Evolutionary conservation across 2,797 vertebrate species (phyloP), one percentile per base, ranked within the genome.

Genomic region (Enteromius viviparus): DNA sequence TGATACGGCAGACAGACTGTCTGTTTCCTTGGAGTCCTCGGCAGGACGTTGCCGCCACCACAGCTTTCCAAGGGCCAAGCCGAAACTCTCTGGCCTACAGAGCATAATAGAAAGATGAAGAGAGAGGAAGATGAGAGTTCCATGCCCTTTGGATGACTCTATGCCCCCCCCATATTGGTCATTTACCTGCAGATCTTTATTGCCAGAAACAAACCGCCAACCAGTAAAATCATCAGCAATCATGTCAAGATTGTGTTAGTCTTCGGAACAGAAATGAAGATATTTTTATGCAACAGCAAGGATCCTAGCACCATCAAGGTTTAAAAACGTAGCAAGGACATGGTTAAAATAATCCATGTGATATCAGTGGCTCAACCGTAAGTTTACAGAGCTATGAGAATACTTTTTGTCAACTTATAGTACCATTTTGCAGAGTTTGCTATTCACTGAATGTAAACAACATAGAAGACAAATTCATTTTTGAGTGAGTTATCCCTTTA

Each of bases 1-100:
- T 87, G 89, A 94, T 93, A 91, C 83, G 76, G 87, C 90, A 91
- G 90, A 89, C 90, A 86, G 90, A 76, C 85, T 78, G 87, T 85
- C 89, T 84, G 85, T 88, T 92, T 91, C 88, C 86, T 85, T 47
- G 78, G 89, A 89, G 88, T 84, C 81, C n/a, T 42, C 65, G 71
- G 72, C 78, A 69, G 86, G 87, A 77, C 26, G 47, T 68, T 70
- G 82, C 77, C 75, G 80, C 88, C 81, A 88, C 71, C 60, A 23
- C 76, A 76, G 85, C 78, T 69, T 81, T 81, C 81, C 76, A 17
- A 40, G 32, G 32, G 47, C 65, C 49, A 55, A 80, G 15, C n/a
- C 15, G 9, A 80, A 69, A 42, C 64, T 69, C 11, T 55, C n/a
- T 8, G 65, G 64, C 65, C 65, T 47, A 23, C 14, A 37, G 47